These are phyloP conservation scores for Chascanopsetta lugubris DNA, from an alignment of 2,113 vertebrate species.

Conservation along the genomic window DNA sequence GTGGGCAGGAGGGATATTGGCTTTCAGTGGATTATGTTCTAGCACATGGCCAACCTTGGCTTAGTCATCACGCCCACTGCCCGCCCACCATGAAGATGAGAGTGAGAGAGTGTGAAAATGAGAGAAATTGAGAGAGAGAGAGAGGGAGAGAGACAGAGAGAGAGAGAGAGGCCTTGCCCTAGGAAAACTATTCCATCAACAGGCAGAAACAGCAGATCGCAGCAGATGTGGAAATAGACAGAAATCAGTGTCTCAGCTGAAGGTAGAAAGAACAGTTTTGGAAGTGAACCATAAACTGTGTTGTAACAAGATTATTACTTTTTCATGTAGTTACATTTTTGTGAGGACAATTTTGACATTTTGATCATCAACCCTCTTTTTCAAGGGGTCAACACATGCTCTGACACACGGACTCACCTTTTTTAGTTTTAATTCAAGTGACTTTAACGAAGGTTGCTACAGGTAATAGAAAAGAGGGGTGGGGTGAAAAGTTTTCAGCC, in stretches of 20 bases:
- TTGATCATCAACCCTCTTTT: no score
- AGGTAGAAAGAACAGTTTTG: conserved; percentile 7
- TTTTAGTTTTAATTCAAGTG: no score
- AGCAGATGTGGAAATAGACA: conserved; percentile 38
- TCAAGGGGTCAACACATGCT: no score
- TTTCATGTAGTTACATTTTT: no score
- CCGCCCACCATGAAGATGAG: conserved; percentile 72
- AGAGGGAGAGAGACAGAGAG: conserved; percentile 25
- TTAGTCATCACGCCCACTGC: conserved; percentile 78
- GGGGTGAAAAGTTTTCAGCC: no score
- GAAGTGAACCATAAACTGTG: no score
- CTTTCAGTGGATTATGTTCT: conserved; percentile 75
- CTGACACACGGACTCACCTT: no score
- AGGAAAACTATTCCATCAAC: conserved; percentile 48
- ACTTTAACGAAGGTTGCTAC: no score
- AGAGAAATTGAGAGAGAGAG: conserved; percentile 5
- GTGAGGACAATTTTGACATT: no score
- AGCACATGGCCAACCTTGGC: conserved; percentile 74
- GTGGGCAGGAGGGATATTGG: conserved; percentile 74
- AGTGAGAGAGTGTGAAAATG: conserved; percentile 45
- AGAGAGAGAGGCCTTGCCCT: conserved; percentile 61
- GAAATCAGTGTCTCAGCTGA: conserved; percentile 8
- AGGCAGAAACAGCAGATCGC: conserved; percentile 29
- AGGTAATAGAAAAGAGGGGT: no score
- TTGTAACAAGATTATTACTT: no score